These are phyloP conservation scores for Leucoma salicis DNA, from an alignment of 2,888 invertebrate species.

Conservation along the genomic window DNA sequence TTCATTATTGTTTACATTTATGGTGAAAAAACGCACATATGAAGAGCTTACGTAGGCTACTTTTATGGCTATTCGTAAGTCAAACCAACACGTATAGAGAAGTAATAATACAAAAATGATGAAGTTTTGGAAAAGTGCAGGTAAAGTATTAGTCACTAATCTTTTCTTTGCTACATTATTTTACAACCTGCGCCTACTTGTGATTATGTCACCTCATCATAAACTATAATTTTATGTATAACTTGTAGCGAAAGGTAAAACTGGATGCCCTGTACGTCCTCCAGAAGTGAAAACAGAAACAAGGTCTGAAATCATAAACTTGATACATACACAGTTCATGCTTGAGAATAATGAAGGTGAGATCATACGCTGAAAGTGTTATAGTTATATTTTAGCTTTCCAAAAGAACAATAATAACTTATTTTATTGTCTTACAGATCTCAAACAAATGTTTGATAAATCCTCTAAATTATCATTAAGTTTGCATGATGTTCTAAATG, in stretches of 20 bases:
- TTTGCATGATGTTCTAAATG: slow-evolving; percentile 87
- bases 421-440: slow-evolving; percentile 44
- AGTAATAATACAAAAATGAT: slow-evolving; percentile 79
- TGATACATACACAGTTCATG: slow-evolving; percentile 46
- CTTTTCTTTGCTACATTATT: slow-evolving; percentile 6
- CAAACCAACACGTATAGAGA: slow-evolving; percentile 32
- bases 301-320: slow-evolving; percentile 40
- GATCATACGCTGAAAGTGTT: slow-evolving; percentile 4
- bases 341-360: slow-evolving; percentile 61
- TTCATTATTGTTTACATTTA: slow-evolving; percentile 56
- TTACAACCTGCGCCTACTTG: background rate
- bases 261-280: slow-evolving; percentile 74
- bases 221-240: background rate
- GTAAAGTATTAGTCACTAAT: slow-evolving; percentile 57
- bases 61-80: slow-evolving; percentile 30
- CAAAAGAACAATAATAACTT: background rate
- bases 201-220: background rate
- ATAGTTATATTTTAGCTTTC: background rate
- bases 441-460: slow-evolving; percentile 60
- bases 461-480: slow-evolving; percentile 88
- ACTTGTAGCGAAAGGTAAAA: slow-evolving; percentile 75
- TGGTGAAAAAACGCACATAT: slow-evolving; percentile 45
- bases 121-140: slow-evolving; percentile 90
- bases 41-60: slow-evolving; percentile 43
- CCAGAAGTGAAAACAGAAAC: slow-evolving; percentile 53